Conservation (phyloP, 1,140 invertebrate genomes). For the Drosophila persimilis region DNA sequence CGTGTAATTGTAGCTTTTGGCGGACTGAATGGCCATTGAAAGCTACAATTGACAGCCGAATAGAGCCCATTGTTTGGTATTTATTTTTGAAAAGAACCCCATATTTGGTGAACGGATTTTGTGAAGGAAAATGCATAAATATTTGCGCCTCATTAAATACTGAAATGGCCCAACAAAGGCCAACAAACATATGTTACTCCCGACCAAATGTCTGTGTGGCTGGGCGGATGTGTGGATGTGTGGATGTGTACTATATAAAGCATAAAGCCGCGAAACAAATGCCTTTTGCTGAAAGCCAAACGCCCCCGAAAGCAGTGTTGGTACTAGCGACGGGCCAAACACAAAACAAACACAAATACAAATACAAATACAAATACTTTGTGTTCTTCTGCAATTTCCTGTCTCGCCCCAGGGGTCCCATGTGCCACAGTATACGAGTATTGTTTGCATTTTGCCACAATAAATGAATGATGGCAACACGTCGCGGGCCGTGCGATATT, state of each 20-base stretch:
- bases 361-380: slow-evolving; percentile 25
- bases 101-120: slow-evolving; percentile 35
- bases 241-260: background rate
- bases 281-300: background rate
- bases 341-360: slow-evolving; percentile 1
- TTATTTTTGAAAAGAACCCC: slow-evolving; percentile 3
- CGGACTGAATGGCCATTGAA: too few relatives aligned
- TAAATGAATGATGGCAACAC: slow-evolving; percentile 28
- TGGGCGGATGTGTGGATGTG: too few relatives aligned
- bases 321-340: slow-evolving; percentile 18
- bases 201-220: slow-evolving; percentile 9
- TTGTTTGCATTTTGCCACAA: slow-evolving; percentile 9
- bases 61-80: slow-evolving; percentile 9
- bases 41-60: too few relatives aligned
- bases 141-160: slow-evolving; percentile 37
- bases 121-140: slow-evolving; percentile 29
- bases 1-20: too few relatives aligned
- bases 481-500: slow-evolving; percentile 8
- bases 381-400: slow-evolving; percentile 3
- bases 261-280: slow-evolving; percentile 33
- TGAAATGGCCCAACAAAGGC: slow-evolving; percentile 11
- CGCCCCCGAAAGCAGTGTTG: slow-evolving; percentile 46
- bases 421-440: background rate
- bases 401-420: background rate
- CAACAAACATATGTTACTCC: slow-evolving; percentile 21